A percentile compares a stretch with the other conserved stretches of the same genome.
Conservation (phyloP, 2,797 vertebrate species). For the Clarias platycephalus region DNA sequence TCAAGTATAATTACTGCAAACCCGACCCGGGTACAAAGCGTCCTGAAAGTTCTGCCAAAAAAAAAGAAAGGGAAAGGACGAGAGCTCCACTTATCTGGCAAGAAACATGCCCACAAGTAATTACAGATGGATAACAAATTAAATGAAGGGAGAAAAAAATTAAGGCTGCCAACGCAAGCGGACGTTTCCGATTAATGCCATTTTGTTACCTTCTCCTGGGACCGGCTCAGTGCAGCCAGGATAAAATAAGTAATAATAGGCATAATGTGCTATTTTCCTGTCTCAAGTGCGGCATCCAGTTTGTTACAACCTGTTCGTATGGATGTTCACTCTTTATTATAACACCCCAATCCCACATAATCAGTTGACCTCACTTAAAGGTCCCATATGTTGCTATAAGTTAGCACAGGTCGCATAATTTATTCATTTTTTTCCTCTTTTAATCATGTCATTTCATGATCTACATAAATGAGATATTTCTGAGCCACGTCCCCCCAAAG, state of each 20-base stretch:
- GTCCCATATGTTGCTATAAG: too few species aligned
- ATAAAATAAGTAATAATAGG: slow-evolving; percentile 5
- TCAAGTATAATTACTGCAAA: slow-evolving; percentile 6
- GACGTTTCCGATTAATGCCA: neutral
- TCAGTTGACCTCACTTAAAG: neutral
- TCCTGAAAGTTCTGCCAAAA: slow-evolving; percentile 14
- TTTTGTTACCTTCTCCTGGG: neutral
- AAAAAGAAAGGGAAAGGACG: slow-evolving; percentile 9
- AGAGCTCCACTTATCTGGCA: slow-evolving; percentile 28
- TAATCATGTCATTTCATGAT: too few species aligned
- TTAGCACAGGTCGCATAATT: too few species aligned
- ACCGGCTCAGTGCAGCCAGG: neutral
- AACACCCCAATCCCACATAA: neutral
- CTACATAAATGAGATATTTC: too few species aligned
- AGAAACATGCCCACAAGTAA: slow-evolving; percentile 3
- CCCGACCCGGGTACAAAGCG: neutral
- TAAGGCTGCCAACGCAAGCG: neutral
- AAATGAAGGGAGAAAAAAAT: neutral
- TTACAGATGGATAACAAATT: slow-evolving; percentile 15
- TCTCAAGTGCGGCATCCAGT: neutral
- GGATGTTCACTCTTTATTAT: neutral
- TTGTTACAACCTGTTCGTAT: neutral
- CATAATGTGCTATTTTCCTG: neutral
- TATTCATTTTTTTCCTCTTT: too few species aligned
- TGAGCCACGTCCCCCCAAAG: too few species aligned